Conservation (phyloP, 2,113 vertebrate genomes). For the Erythrolamprus reginae region DNA sequence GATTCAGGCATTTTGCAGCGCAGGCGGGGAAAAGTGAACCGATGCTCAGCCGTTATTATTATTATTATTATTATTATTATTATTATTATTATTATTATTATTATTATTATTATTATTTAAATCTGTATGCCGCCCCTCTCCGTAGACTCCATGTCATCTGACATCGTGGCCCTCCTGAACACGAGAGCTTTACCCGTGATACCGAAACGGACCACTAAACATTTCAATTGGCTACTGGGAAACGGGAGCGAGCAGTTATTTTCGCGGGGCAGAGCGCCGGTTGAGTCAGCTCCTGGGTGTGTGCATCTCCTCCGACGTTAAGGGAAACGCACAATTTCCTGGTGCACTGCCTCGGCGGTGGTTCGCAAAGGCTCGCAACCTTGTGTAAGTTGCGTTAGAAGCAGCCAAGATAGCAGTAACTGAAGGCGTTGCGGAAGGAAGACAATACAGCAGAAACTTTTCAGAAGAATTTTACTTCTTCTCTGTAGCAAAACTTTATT, state of each 20-base stretch:
- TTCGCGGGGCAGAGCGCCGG: constrained; percentile 40
- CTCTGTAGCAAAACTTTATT: too few species aligned
- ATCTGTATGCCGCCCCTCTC: too few species aligned
- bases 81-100: too few species aligned
- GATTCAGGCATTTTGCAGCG: constrained; percentile 77
- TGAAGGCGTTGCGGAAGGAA: too few species aligned
- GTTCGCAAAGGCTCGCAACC: not conserved
- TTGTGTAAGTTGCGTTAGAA: too few species aligned
- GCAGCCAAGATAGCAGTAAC: too few species aligned
- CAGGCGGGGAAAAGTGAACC: constrained; percentile 50
- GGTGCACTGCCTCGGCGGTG: not conserved
- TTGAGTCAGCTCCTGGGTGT: constrained; percentile 27
- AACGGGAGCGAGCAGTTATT: constrained; percentile 51
- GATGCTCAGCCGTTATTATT: too few species aligned
- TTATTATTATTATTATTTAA: too few species aligned
- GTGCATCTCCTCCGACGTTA: constrained; percentile 20
- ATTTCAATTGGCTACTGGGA: constrained; percentile 69
- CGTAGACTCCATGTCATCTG: too few species aligned
- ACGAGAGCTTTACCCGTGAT: constrained; percentile 51
- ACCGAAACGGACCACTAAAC: constrained; percentile 59
- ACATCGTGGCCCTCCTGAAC: constrained; percentile 49
- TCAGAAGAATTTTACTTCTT: too few species aligned
- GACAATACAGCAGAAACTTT: too few species aligned
- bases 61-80: too few species aligned
- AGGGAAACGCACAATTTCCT: not conserved